Evolutionary conservation across 2,113 vertebrate genomes (phyloP).

Genomic region (Ictalurus furcatus): DNA sequence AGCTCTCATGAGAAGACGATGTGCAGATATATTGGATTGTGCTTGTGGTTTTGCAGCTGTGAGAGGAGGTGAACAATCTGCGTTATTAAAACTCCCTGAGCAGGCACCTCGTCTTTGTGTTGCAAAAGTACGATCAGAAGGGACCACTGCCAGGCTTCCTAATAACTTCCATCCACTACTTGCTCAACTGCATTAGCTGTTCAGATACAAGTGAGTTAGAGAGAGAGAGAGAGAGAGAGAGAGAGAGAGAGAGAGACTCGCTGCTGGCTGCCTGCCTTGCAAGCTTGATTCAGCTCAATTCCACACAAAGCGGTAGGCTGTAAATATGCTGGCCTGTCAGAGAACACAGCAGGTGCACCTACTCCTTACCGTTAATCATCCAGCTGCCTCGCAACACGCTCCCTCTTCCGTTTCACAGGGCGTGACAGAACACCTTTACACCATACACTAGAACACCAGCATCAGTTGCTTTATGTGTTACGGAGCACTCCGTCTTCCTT

Average conservation of each 20-base stretch:
- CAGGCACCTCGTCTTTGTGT: conserved; percentile 33
- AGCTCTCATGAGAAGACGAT: neutral
- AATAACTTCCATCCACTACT: conserved; percentile 34
- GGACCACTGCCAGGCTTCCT: conserved; percentile 27
- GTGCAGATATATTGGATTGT: neutral
- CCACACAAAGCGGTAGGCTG: conserved; percentile 33
- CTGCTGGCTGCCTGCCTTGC: conserved; percentile 40
- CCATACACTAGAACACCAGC: conserved; percentile 1
- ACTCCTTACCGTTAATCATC: conserved; percentile 43
- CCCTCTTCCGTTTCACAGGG: conserved; percentile 24
- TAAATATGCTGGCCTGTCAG: conserved; percentile 52
- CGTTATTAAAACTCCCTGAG: conserved; percentile 18
- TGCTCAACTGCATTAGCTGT: conserved; percentile 30
- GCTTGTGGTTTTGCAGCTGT: neutral
- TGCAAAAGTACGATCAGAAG: conserved; percentile 26
- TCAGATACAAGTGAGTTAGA: conserved; percentile 2
- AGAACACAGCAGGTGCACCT: conserved; percentile 44
- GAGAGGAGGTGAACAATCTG: conserved; percentile 9
- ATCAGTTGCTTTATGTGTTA: neutral
- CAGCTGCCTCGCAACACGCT: conserved; percentile 31
- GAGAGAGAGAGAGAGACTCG: neutral
- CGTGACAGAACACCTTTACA: conserved; percentile 47
- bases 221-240: conserved; percentile 6
- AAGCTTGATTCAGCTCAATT: conserved; percentile 19
- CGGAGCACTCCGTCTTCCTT: neutral